Conservation (phyloP, 1,140 invertebrate species). For the Chlorops oryzae region DNA sequence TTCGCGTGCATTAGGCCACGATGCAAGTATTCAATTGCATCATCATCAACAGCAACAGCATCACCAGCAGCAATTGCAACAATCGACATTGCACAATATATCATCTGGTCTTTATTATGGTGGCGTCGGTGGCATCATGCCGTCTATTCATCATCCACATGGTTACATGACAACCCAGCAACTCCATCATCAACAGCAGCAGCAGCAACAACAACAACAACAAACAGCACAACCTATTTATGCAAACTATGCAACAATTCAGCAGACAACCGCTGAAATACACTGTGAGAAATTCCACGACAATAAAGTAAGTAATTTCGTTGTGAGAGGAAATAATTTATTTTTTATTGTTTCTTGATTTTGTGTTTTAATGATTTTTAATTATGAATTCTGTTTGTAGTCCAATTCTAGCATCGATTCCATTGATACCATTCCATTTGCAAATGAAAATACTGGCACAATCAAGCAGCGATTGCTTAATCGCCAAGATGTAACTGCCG, state of each 20-base stretch:
- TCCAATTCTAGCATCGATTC: conserved; percentile 94
- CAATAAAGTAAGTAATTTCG: conserved; percentile 28
- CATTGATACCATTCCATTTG: conserved; percentile 89
- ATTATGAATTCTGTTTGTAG: conserved; percentile 48
- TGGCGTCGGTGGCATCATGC: conserved; percentile 8
- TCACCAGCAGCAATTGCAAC: conserved; percentile 4
- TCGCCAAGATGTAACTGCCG: conserved; percentile 34
- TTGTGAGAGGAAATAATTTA: background rate
- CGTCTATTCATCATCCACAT: conserved; percentile 3
- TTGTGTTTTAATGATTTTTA: too few species aligned
- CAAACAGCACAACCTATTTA: conserved; percentile 46
- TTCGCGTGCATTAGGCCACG: conserved; percentile 35
- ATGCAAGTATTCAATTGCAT: conserved; percentile 12
- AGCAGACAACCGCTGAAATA: conserved; percentile 59
- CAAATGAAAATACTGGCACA: conserved; percentile 97
- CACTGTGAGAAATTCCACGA: conserved; percentile 51
- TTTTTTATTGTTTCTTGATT: background rate
- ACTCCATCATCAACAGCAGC: too few species aligned
- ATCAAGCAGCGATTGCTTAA: conserved; percentile 65
- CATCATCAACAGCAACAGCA: conserved; percentile 13
- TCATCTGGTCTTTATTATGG: conserved; percentile 34
- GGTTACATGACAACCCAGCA: too few species aligned
- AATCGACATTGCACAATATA: background rate
- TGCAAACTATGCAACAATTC: conserved; percentile 52
- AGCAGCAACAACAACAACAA: conserved; percentile 20